A percentile compares a stretch with the other conserved stretches of the same genome.
These are phyloP conservation scores for Dendrolimus pini DNA, from an alignment of 2,888 invertebrate genomes.

Conservation along the genomic window DNA sequence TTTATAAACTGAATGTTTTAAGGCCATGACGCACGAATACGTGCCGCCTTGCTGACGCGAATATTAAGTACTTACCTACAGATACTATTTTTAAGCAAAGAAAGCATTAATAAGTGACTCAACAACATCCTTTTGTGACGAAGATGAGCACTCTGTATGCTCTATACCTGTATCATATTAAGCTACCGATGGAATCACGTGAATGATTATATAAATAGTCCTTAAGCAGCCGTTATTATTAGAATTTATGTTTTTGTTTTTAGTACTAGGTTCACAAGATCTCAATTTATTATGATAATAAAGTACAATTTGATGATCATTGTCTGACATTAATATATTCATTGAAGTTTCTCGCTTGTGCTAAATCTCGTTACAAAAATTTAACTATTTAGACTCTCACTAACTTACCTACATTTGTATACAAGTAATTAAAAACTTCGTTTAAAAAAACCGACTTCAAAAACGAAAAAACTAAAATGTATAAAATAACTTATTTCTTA, in stretches of 20 bases:
- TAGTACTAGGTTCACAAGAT: not conserved
- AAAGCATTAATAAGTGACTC: conserved; percentile 24
- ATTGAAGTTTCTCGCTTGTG: too few relatives aligned
- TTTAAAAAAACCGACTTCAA: too few relatives aligned
- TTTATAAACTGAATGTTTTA: conserved; percentile 9
- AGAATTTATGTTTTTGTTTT: conserved; percentile 1
- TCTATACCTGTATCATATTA: conserved; percentile 11
- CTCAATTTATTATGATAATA: too few relatives aligned
- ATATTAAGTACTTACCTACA: conserved; percentile 40
- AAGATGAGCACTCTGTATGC: too few relatives aligned
- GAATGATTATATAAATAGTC: conserved; percentile 14
- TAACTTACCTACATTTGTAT: too few relatives aligned
- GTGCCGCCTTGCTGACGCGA: conserved; percentile 45
- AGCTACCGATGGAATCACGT: conserved; percentile 19
- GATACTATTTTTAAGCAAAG: conserved; percentile 28
- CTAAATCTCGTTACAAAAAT: too few relatives aligned
- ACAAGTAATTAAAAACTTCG: too few relatives aligned
- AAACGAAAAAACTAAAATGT: too few relatives aligned
- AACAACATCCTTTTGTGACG: conserved; percentile 13
- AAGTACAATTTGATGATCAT: too few relatives aligned
- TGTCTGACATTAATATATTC: too few relatives aligned
- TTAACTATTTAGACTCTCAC: too few relatives aligned
- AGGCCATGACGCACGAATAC: conserved; percentile 41
- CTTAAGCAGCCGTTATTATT: conserved; percentile 4
- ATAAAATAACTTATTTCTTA: too few relatives aligned